Evolutionary conservation across 1,140 invertebrate species (phyloP).

Genomic region (Ephestia elutella): DNA sequence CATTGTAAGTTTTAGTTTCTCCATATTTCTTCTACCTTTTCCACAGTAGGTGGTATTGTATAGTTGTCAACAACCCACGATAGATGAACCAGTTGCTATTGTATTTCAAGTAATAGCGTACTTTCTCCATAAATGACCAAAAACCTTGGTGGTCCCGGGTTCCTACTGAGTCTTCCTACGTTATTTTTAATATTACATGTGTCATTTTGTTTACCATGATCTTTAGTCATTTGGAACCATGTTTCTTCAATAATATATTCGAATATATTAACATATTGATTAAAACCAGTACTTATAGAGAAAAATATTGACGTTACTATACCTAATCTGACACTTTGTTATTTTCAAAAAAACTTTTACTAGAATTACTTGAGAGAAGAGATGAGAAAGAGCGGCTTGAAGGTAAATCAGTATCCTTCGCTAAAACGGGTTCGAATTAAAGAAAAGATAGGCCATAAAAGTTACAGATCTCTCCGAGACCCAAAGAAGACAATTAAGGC

Average conservation of each 20-base stretch:
- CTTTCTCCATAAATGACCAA: neutral
- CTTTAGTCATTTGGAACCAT: too few relatives aligned
- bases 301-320: too few relatives aligned
- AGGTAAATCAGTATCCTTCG: neutral
- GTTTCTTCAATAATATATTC: too few relatives aligned
- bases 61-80: neutral
- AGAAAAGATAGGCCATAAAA: neutral
- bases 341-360: neutral
- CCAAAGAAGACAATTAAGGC: neutral
- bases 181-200: neutral
- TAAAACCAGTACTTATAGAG: too few relatives aligned
- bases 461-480: neutral
- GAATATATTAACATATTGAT: too few relatives aligned
- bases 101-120: neutral
- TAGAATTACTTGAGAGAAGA: neutral
- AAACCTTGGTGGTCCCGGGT: neutral
- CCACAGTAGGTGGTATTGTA: neutral
- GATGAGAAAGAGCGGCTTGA: too few relatives aligned
- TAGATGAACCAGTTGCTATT: neutral
- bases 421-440: neutral
- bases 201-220: neutral
- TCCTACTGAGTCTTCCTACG: neutral
- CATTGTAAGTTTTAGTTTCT: too few relatives aligned
- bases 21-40: too few relatives aligned
- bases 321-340: too few relatives aligned